Evolutionary conservation across 1,140 invertebrate species (phyloP), one percentile per base, ranked within the genome.

Genomic region (Aphelinus atriplicis): DNA sequence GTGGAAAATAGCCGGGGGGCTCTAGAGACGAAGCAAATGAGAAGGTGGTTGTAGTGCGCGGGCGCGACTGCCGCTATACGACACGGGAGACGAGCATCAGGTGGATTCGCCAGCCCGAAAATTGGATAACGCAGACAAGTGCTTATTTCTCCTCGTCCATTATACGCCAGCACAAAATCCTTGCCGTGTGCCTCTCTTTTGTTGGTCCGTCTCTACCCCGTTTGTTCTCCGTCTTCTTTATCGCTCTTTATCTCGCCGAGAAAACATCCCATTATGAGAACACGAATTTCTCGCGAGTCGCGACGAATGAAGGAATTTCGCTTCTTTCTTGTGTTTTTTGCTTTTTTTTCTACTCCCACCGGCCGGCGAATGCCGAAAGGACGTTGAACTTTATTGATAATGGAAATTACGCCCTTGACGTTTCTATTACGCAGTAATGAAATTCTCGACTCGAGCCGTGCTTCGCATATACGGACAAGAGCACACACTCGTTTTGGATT

Each of bases 71-170:
- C 57, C 3, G 46, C 7, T 6, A 56, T 3, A 9, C 26, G 56
- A 57, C 56, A 56, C 26, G 6, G 3, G 3, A 73, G 56, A 46
- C 7, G 64, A 75, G 66, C 66, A 75, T 75, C 66, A 75, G 66
- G 66, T 64, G 65, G 65, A 74, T 74, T 42, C 51, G 56, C n/a
- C 50, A 73, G 58, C 73, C 45, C 46, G 50, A 63, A 75, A 75
- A 75, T 75, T 64, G 66, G 66, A 75, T 69, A 47, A 69, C 60
- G 65, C 53, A 61, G 58, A 66, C 50, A 26, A 66, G 26, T 57
- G 61, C 26, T 69, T 64, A 75, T 69, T 64, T 74, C 69, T 75
- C 73, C 10, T n/a, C 65, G 26, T 58, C 60, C 45, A 69, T 75
- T 75, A 75, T 69, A 64, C 58, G 60, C 50, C 50, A 64, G 57